Evolutionary conservation across 2,113 vertebrate species (phyloP), one percentile per base, ranked within the genome.

Genomic region (Tetrax tetrax): DNA sequence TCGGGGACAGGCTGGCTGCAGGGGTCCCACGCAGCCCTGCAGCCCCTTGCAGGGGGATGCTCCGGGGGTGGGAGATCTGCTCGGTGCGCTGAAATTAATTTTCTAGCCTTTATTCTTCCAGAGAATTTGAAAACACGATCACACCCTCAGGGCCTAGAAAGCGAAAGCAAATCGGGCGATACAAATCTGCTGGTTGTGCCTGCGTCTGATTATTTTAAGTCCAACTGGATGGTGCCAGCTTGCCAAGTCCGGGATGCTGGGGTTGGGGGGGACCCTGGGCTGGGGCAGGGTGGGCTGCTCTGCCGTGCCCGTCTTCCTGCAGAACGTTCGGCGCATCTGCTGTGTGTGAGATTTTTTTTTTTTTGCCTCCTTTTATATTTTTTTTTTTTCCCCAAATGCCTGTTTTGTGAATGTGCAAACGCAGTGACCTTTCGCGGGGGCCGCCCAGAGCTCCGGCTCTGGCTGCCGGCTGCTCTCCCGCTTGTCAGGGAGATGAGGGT

Each of bases 301-400:
- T 54, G 3, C 38, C 0, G 4, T 12, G 10, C 64, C 1, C 0
- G 7, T 51, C 35, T 19, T 50, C 37, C 33, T 0, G 1, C 19
- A 8, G 28, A 2, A 1, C 2, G 2, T 15, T 48, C 3, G 6
- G 53, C 1, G 0, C 13, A 5, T 47, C 60, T 25, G 23, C 47
- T 2, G 3, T 28, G 3, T 28, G 14, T 0, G 4, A 70, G 41
- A 43, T 43, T 43, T 43, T 43, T 43, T 43, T 10, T 12, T 41
- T 4, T n/a, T 41, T 37, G 38, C 14, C 19, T 8, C 16, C 14
- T 3, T 8, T 33, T 9, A 19, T 18, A 11, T 13, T 20, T 25
- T 70, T 38, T 20, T 25, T 38, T 70, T 38, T 20, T 19, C 20
- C 24, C 6, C 2, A 18, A 53, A 31, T 41, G 48, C 75, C 3